These are phyloP conservation scores for Bombus cullumanus DNA, from an alignment of 1,140 invertebrate genomes.

Conservation along the genomic window DNA sequence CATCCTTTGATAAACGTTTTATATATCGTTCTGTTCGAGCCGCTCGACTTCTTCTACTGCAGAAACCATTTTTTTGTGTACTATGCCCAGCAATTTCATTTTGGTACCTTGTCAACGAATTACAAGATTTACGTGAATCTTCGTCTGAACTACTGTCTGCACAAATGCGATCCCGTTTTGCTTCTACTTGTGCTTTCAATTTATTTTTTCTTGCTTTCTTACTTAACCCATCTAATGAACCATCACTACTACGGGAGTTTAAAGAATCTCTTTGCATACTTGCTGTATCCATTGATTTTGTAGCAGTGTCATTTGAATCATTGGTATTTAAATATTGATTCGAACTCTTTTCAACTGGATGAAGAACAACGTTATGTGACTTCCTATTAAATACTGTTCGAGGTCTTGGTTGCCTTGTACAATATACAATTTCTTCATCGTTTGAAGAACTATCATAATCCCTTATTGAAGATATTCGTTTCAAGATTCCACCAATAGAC, in stretches of 20 bases:
- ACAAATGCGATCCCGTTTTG: conserved; percentile 85
- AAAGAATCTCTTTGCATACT: conserved; percentile 39
- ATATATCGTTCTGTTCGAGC: conserved; percentile 91
- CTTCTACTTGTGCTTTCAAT: conserved; percentile 86
- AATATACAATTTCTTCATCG: conserved; percentile 66
- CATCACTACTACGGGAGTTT: conserved; percentile 78
- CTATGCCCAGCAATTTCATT: conserved; percentile 84
- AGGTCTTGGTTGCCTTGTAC: conserved; percentile 45
- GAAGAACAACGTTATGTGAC: conserved; percentile 39
- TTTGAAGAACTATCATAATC: conserved; percentile 64
- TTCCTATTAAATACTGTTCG: conserved; percentile 19
- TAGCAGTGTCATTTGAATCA: not conserved
- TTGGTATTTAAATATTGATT: not conserved
- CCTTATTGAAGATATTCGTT: conserved; percentile 59
- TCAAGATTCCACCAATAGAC: conserved; percentile 62
- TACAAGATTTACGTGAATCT: conserved; percentile 85
- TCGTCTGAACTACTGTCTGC: conserved; percentile 89
- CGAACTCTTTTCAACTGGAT: conserved; percentile 39
- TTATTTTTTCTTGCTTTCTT: conserved; percentile 84
- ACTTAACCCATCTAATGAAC: conserved; percentile 82
- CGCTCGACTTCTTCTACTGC: conserved; percentile 84
- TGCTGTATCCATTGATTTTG: conserved; percentile 9
- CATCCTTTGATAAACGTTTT: conserved; percentile 88
- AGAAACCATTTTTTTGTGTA: conserved; percentile 80
- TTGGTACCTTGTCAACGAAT: conserved; percentile 86